A percentile compares a stretch with the other conserved stretches of the same genome.
phyloP scores from a whole-genome alignment of 2,888 invertebrate species.

The Clepsis dumicolana region DNA sequence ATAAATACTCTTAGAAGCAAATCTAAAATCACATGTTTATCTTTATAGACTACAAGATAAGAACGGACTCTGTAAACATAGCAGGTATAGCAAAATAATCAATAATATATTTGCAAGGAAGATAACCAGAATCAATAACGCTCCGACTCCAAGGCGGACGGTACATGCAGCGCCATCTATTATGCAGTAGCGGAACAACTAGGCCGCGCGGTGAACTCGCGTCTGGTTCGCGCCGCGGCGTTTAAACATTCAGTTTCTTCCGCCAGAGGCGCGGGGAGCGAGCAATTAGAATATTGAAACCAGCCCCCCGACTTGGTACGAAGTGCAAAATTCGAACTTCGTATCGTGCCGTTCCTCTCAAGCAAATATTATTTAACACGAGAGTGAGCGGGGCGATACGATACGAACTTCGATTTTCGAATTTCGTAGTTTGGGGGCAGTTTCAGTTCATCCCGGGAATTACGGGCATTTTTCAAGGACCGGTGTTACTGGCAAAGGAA shows the following conservation, averaged over 20 bases:
- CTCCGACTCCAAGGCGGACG: slow-evolving; percentile 23
- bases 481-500: slow-evolving; percentile 46
- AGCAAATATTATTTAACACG: too few species aligned
- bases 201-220: slow-evolving; percentile 38
- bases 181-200: slow-evolving; percentile 65
- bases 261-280: slow-evolving; percentile 42
- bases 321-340: too few species aligned
- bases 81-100: slow-evolving; percentile 65
- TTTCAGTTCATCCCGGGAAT: slow-evolving; percentile 51
- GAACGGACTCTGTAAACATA: slow-evolving; percentile 55
- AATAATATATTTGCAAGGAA: slow-evolving; percentile 66
- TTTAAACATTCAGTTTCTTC: slow-evolving; percentile 45
- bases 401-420: too few species aligned
- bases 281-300: slow-evolving; percentile 52
- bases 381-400: too few species aligned
- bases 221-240: slow-evolving; percentile 7
- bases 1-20: background rate
- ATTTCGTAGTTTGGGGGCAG: too few species aligned
- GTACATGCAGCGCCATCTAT: slow-evolving; percentile 66
- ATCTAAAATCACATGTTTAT: slow-evolving; percentile 33
- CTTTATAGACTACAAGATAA: slow-evolving; percentile 56
- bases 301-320: too few species aligned
- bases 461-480: slow-evolving; percentile 51
- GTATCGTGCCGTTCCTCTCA: too few species aligned
- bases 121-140: slow-evolving; percentile 64